These are phyloP conservation scores for Aleiodes leptofemur DNA, from an alignment of 2,888 invertebrate genomes.

Conservation along the genomic window DNA sequence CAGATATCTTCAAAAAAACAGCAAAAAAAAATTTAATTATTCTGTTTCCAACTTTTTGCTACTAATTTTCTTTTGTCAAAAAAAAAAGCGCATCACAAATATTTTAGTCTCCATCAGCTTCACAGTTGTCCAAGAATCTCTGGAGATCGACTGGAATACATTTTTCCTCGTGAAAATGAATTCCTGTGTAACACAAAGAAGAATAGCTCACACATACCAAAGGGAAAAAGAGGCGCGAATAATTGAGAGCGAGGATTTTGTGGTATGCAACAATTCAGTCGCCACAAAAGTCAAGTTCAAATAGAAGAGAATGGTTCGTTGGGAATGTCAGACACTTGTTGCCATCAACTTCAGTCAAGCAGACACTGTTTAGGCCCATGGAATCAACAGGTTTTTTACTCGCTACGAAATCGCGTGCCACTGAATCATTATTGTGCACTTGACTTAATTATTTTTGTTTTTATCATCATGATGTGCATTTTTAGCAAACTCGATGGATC, in stretches of 20 bases:
- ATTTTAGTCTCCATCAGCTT: too few relatives aligned
- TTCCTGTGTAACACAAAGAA: background rate
- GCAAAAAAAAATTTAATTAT: too few relatives aligned
- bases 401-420: constrained; percentile 14
- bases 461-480: too few relatives aligned
- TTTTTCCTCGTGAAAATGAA: too few relatives aligned
- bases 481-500: too few relatives aligned
- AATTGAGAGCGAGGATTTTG: constrained; percentile 5
- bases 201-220: constrained; percentile 8
- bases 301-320: constrained; percentile 22
- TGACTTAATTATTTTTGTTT: background rate
- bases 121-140: too few relatives aligned
- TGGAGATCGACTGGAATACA: too few relatives aligned
- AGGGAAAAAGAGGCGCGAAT: background rate
- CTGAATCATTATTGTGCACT: constrained; percentile 17
- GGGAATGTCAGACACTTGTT: constrained; percentile 34
- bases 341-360: background rate
- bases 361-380: background rate
- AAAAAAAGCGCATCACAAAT: too few relatives aligned
- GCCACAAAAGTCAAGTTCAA: constrained; percentile 19
- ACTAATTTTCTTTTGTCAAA: too few relatives aligned
- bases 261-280: constrained; percentile 3
- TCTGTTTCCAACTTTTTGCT: too few relatives aligned
- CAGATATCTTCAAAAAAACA: constrained; percentile 1
- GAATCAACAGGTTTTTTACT: constrained; percentile 27